Base-by-base conservation (phyloP, 2,797 vertebrate species). In the Etheostoma nigrum region DNA sequence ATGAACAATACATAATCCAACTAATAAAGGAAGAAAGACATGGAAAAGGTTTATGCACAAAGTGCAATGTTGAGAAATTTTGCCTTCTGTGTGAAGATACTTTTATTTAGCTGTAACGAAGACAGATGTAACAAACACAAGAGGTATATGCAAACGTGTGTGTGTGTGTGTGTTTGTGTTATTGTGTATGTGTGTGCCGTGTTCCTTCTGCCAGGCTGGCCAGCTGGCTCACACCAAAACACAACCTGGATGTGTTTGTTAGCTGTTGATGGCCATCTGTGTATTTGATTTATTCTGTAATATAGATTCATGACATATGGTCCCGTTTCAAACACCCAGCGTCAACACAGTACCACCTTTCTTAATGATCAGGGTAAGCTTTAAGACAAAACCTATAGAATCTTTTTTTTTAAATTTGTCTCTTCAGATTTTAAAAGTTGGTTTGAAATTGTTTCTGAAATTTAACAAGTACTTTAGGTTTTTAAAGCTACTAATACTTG, bases 151-250 rank as follows among this genome's bases (percentile, higher is more conserved):
- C 47, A 51, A 68, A 74, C 47, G 42, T 75, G 60, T 72, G 51
- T 15, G 67, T 68, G 57, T 88, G 79, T 78, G 70, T 72, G 73
- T 69, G 25, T 73, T 42, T 83, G 63, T 86, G 77, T 47, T 27
- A 27, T 27, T 27, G 44, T 75, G 57, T 72, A 44, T 13, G 65
- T 69, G 51, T 58, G 72, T 51, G 74, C 6, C 16, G 54, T 60
- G 80, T 71, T 85, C 78, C 72, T 47, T 74, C 61, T 86, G 87
- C 84, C 85, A 86, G 79, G 60, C 55, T 18, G 80, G 79, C 86
- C 90, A 91, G 90, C 88, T 93, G 92, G 90, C 78, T 88, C 78
- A 44, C 84, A 88, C 73, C 82, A 84, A 86, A 90, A 91, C 84
- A 88, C 84, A 91, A 86, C 80, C 83, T 88, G 88, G 74, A 88